Evolutionary conservation across 2,113 vertebrate genomes (phyloP), one percentile per base, ranked within the genome.

Genomic region (Pipra filicauda): DNA sequence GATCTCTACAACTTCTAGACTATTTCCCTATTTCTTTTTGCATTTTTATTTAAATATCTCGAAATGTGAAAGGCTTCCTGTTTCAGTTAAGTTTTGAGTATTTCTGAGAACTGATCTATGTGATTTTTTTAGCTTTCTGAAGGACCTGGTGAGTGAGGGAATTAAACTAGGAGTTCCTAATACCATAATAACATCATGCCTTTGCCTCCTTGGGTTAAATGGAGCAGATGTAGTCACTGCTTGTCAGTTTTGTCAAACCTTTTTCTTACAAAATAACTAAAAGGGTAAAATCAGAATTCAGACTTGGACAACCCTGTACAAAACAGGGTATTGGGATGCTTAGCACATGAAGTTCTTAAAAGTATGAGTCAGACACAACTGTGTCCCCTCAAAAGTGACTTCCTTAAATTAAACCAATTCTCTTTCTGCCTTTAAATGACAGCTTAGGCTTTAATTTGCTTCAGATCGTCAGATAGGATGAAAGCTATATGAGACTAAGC

Each of bases 121-220:
- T 31, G 17, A 44, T 90, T 81, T 69, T 30, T 89, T 57, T 72
- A 55, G 59, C 20, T 73, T 84, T 26, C 6, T 28, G 2, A 54
- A 71, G 43, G 58, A 58, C 6, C 4, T 88, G 5, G 0, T 52
- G 28, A 71, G n/a, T 67, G 19, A 76, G 26, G 39, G 62, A 67
- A 30, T 48, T 46, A 55, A 88, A 28, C 23, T 41, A 11, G 7
- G 26, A 43, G 7, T 37, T 91, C 44, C 22, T 69, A 46, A 37
- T 6, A 19, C 6, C 0, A 0, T 64, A 8, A 33, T 22, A n/a
- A 35, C 9, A 30, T 48, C 0, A 0, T 22, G 31, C 30, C 30
- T 35, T 62, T 48, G 16, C 28, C 24, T 49, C 48, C 31, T 54
- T 55, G 19, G 46, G 37, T 91, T 49, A 73, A 77, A 37, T 31